These are phyloP conservation scores for Gadopsis bispinosus DNA, from an alignment of 2,797 vertebrate species.

Conservation along the genomic window DNA sequence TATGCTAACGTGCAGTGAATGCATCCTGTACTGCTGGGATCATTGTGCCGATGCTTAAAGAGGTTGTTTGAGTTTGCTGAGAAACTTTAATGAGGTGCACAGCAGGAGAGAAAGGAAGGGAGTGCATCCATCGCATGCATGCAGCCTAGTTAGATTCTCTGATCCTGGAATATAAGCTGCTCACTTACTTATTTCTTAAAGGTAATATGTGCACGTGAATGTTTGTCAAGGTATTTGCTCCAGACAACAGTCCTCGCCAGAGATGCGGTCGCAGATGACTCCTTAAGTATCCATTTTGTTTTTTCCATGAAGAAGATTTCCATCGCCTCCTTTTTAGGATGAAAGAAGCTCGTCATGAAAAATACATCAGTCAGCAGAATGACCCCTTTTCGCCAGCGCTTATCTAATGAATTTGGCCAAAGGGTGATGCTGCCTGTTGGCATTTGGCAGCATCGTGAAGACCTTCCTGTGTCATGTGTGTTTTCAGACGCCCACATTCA, in stretches of 20 bases:
- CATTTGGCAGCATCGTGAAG: conserved; percentile 7
- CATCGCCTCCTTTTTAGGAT: conserved; percentile 9
- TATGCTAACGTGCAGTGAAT: neutral
- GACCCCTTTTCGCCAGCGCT: conserved; percentile 30
- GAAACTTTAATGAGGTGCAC: conserved; percentile 1
- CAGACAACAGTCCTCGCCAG: neutral
- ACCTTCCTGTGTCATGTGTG: conserved; percentile 9
- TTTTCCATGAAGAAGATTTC: conserved; percentile 21
- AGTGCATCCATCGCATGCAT: neutral
- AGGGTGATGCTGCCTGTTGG: conserved; percentile 27
- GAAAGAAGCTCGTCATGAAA: conserved; percentile 46
- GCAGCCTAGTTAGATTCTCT: neutral
- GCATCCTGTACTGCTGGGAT: neutral
- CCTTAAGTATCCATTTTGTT: neutral
- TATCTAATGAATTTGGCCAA: conserved; percentile 16
- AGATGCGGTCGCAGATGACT: neutral
- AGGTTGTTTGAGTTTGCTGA: neutral
- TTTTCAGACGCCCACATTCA: neutral
- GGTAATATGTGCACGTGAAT: neutral
- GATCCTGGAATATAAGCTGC: neutral
- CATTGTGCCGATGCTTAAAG: neutral
- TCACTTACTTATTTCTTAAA: neutral
- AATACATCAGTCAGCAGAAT: conserved; percentile 50
- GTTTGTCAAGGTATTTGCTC: neutral
- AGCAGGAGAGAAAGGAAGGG: neutral